phyloP scores from a whole-genome alignment of 2,888 invertebrate species.

The Zaprionus obscuricornis region DNA sequence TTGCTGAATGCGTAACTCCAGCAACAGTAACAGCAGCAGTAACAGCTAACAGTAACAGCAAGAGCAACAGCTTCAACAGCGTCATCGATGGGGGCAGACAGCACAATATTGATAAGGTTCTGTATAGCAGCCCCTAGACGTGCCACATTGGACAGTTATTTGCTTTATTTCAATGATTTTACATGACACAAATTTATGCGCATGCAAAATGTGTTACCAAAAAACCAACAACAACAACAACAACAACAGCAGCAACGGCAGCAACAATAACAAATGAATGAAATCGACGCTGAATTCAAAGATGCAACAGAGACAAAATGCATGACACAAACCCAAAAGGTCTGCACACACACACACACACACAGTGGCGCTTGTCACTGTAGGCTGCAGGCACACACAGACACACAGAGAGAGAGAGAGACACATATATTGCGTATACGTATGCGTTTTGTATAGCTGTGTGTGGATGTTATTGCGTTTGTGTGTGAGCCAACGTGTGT shows the following conservation, averaged over 20 bases:
- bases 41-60: constrained; percentile 10
- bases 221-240: constrained; percentile 14
- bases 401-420: constrained; percentile 1
- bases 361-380: too few species aligned
- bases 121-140: neutral
- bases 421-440: constrained; percentile 40
- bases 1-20: too few species aligned
- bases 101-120: too few species aligned
- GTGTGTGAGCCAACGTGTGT: constrained; percentile 60
- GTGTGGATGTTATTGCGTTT: constrained; percentile 40
- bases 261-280: constrained; percentile 11
- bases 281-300: constrained; percentile 23
- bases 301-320: constrained; percentile 25
- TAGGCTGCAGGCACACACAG: constrained; percentile 8
- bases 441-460: constrained; percentile 19
- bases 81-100: constrained; percentile 13
- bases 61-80: constrained; percentile 18
- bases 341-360: too few species aligned
- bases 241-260: constrained; percentile 9
- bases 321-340: constrained; percentile 10
- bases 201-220: constrained; percentile 33
- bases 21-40: constrained; percentile 1
- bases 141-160: constrained; percentile 61
- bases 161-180: constrained; percentile 75
- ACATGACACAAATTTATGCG: constrained; percentile 65